Evolutionary conservation across 1,140 invertebrate species (phyloP), one percentile per base, ranked within the genome.

Genomic region (Chrysoperla carnea): DNA sequence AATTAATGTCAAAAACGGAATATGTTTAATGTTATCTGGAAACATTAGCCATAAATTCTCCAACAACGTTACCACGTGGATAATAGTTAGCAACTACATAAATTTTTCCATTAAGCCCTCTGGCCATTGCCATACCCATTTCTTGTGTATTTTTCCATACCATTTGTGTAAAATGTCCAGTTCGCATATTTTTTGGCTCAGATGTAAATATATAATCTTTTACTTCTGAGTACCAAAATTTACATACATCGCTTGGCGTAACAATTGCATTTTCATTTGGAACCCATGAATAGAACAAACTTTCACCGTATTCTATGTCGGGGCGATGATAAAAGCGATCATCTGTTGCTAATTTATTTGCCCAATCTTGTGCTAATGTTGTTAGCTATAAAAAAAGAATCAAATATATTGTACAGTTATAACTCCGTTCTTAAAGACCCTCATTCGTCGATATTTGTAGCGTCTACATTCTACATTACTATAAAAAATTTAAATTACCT

Each of bases 41-140:
- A 15, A 86, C 80, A 57, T 85, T 85, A 40, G 71, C 70, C 0
- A 62, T 52, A 48, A 84, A 88, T 40, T 75, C 69, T 1, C 80
- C 80, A 6, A 78, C 63, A 40, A 76, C 73, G 52, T 89, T 89
- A 28, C 84, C 84, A n/a, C 81, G 69, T n/a, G 84, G 84, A 60
- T 73, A 69, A 48, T 88, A 88, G 59, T 84, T 84, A 1, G 78
- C 78, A 1, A 88, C 84, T 1, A 88, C 73, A 36, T 74, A 60
- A 60, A 75, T 46, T 62, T 74, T 57, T 57, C 70, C n/a, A 43
- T 53, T 56, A 28, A 64, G 62, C 44, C 68, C 76, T 52, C 75
- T 76, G 8, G 82, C 80, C 48, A 71, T 69, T 4, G 76, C 84
- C 6, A 88, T 72, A 1, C 84, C 85, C 46, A 88, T 60, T 54